Base-by-base conservation (phyloP, 2,113 vertebrate genomes). In the Dascyllus trimaculatus region DNA sequence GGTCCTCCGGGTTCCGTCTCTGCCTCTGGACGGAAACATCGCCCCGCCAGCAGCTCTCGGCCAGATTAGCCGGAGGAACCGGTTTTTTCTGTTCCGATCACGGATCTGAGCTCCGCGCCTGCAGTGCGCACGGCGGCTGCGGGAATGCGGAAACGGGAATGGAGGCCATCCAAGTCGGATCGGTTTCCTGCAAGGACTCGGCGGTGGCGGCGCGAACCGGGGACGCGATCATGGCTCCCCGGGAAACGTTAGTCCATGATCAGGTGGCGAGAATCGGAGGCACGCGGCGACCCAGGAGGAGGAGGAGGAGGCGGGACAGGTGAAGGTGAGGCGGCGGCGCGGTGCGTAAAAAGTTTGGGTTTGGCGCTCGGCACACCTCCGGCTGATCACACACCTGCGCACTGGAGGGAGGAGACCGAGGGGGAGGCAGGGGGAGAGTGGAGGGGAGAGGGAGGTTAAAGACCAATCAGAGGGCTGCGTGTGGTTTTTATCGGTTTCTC, bases 31-130 rank as follows among this genome's bases (percentile, higher is more conserved):
- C 60, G 80, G 48, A 56, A 80, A 70, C 88, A 92, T 89, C 71
- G 84, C 80, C 18, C 63, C 76, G 35, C 62, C 81, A 72, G 84
- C 91, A 65, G 17, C 17, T 46, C 43, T 10, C 6, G 71, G 71
- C 77, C 54, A 53, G 93, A 85, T 64, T 24, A 92, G 71, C 95
- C 88, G 90, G 94, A 92, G 81, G 78, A 93, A 95, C 95, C 93
- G 88, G 95, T 95, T 94, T 88, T 32, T 70, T 78, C 73, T 78
- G 84, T 79, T 69, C 66, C 53, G 78, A 43, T 81, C 86, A 85
- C 59, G 80, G 83, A 84, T 71, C 82, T n/a, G 11, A 45, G 77
- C 58, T 69, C 81, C 76, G 64, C 54, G 64, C 49, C 81, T n/a
- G 66, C 84, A 65, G 71, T 56, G 75, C 76, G 64, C 78, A 54